Conservation (phyloP, 2,797 vertebrate species). For the Apodemus agrarius region DNA sequence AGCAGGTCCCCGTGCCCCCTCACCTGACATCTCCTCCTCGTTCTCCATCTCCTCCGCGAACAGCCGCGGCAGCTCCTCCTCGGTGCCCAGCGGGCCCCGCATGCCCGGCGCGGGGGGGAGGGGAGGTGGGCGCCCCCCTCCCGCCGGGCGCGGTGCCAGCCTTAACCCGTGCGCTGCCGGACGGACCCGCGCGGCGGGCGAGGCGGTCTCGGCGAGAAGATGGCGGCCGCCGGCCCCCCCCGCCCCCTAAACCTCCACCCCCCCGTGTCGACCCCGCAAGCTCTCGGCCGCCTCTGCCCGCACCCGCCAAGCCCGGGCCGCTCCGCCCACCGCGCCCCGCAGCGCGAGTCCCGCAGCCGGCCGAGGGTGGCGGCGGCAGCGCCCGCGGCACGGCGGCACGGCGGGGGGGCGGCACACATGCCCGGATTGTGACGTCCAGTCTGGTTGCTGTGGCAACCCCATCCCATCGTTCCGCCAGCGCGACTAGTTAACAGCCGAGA, state of each 20-base stretch:
- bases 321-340: slow-evolving; percentile 79
- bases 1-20: slow-evolving; percentile 78
- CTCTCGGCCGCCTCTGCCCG: slow-evolving; percentile 26
- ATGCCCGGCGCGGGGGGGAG: slow-evolving; percentile 88
- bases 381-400: slow-evolving; percentile 76
- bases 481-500: slow-evolving; percentile 78
- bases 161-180: slow-evolving; percentile 85
- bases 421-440: slow-evolving; percentile 98
- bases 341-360: slow-evolving; percentile 92
- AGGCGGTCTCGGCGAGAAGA: slow-evolving; percentile 85
- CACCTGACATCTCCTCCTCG: slow-evolving; percentile 97
- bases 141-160: slow-evolving; percentile 84
- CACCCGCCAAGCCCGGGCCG: slow-evolving; percentile 62
- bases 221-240: slow-evolving; percentile 85
- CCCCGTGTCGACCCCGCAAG: slow-evolving; percentile 53
- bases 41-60: slow-evolving; percentile 93
- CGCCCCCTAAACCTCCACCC: slow-evolving; percentile 33
- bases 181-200: slow-evolving; percentile 83
- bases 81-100: slow-evolving; percentile 96
- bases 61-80: slow-evolving; percentile 91
- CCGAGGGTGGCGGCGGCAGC: slow-evolving; percentile 87
- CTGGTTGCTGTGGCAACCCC: slow-evolving; percentile 97
- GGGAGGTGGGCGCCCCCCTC: slow-evolving; percentile 80
- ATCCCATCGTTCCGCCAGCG: slow-evolving; percentile 94
- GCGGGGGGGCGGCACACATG: slow-evolving; percentile 90